Base-by-base conservation (phyloP, 2,113 vertebrate genomes). In the Ifrita kowaldi region DNA sequence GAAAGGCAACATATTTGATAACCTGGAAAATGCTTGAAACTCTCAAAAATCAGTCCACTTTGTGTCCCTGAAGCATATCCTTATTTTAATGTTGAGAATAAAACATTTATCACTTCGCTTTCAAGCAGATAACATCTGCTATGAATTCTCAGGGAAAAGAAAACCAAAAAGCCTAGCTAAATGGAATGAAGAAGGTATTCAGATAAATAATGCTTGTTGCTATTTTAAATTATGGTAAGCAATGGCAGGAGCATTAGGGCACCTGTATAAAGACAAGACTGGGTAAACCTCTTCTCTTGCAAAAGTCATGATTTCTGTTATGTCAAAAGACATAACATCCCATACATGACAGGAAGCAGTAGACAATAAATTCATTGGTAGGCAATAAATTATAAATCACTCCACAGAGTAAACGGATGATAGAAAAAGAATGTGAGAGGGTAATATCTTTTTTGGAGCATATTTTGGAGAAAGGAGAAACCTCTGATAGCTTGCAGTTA, bases 161-260 rank as follows among this genome's bases (percentile, higher is more conserved):
- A 50, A 67, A 50, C 5, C 21, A 67, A 49, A 59, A 50, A 35
- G 8, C 7, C 32, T 50, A 32, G 21, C 6, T 44, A 59, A 68
- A 52, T 22, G 6, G 6, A 32, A 22, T 22, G 11, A 59, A 44
- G 13, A 10, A 33, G 0, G 0, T 22, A 50, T 59, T 14, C 14
- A 32, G 26, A 17, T 20, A 17, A 41, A 64, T 65, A 41, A 3
- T 9, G 16, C 46, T 76, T 35, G 16, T 35, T 76, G 13, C 3
- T 52, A 33, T 59, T 77, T 59, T 59, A 59, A 44, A 68, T 18
- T 44, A 32, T 5, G 9, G 6, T 32, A 52, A 68, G 6, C 22
- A 32, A n/a, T 18, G 13, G 13, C 14, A 68, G 32, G 26, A 50
- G 6, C 21, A 68, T 46, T 30, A 49, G 19, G 10, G 5, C 21